Evolutionary conservation across 2,888 invertebrate genomes (phyloP), one percentile per base, ranked within the genome.

Genomic region (Athetis lepigone): DNA sequence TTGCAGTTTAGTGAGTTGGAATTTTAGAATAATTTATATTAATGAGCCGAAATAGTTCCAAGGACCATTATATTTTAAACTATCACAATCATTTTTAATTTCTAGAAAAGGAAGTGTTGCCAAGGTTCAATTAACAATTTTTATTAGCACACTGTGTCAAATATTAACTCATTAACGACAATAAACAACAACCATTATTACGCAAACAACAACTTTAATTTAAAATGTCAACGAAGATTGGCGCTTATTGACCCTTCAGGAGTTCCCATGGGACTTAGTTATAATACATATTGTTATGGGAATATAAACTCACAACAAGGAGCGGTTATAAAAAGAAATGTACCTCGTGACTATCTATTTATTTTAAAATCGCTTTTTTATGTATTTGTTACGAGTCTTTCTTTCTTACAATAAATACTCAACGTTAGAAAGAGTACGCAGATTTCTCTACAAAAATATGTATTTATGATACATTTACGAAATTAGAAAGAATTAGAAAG

Each of bases 201-300:
- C 29, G 61, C 59, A 72, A 65, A 66, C 50, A 45, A 37, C 23
- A 18, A 19, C 27, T 63, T 46, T 69, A 65, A 61, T 70, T 46
- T 43, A 50, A 16, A 56, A 56, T 37, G 16, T 6, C 45, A 75
- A 71, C 52, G 55, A 77, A 49, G 73, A 70, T 39, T 80, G 80
- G 75, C 81, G 70, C 65, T 54, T 65, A 73, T 75, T 82, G 73
- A 76, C 70, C 77, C 61, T 65, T 65, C 56, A 64, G 45, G 57
- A 70, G 46, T 74, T 80, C 75, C 69, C 81, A 72, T 59, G 77
- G 43, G 52, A 70, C 29, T 54, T 65, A 40, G 52, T 75, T 70
- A 50, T 19, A 29, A 39, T 27, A 52, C 39, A 11, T 7, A 16
- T 29, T 29, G 29, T 51, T 40, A 55, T 27, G 68, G 8, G 43